These are phyloP conservation scores for Pelobates cultripes DNA, from an alignment of 2,797 vertebrate species.

Conservation along the genomic window DNA sequence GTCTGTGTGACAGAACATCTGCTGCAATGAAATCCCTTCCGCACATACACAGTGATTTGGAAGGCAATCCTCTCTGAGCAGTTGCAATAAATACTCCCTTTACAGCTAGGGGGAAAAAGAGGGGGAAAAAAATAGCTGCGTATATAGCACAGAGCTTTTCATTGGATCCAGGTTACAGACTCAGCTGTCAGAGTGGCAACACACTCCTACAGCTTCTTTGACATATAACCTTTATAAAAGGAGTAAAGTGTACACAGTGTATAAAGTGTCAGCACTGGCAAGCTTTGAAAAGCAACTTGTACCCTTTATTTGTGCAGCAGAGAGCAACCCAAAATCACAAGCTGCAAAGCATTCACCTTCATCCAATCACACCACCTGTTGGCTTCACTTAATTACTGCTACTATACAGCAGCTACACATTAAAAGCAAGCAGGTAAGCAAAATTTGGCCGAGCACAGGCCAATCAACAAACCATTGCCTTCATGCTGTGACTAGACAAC, in stretches of 20 bases:
- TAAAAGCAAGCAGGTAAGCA: not conserved
- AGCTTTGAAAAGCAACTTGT: constrained; percentile 30
- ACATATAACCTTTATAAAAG: constrained; percentile 9
- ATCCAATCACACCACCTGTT: not conserved
- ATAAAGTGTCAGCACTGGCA: constrained; percentile 5
- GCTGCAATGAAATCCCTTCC: constrained; percentile 41
- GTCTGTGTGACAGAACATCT: constrained; percentile 38
- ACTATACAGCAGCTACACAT: not conserved
- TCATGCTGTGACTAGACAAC: too few species aligned
- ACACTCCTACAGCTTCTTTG: not conserved
- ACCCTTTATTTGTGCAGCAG: not conserved
- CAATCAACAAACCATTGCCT: too few species aligned
- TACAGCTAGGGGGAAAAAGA: not conserved
- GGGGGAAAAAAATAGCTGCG: not conserved
- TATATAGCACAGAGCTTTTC: constrained; percentile 1
- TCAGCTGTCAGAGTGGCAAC: not conserved
- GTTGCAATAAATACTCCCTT: constrained; percentile 38
- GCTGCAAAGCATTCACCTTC: not conserved
- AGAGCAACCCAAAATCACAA: not conserved
- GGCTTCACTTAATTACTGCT: not conserved
- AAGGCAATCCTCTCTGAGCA: constrained; percentile 45
- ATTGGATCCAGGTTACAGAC: constrained; percentile 18
- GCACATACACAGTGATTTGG: constrained; percentile 38
- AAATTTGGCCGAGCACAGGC: too few species aligned
- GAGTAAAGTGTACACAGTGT: not conserved